Evolutionary conservation across 2,888 invertebrate genomes (phyloP).

Genomic region (Cephus sareptanus): DNA sequence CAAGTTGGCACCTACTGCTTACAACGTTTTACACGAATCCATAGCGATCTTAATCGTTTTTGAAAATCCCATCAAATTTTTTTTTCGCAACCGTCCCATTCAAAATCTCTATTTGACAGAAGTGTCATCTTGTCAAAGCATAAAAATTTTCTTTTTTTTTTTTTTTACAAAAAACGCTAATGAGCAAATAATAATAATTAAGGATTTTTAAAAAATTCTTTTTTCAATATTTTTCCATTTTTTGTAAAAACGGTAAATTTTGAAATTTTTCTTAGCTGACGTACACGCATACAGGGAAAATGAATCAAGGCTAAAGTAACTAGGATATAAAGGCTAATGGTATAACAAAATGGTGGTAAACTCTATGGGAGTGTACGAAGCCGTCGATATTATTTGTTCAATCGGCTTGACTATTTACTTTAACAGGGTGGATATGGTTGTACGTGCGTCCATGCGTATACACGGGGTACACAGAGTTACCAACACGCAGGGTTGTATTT

Average conservation of each 20-base stretch:
- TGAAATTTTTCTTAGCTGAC: too few relatives aligned
- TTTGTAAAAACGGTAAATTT: too few relatives aligned
- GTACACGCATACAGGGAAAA: too few relatives aligned
- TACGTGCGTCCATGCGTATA: not conserved
- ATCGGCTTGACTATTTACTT: not conserved
- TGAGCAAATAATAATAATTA: not conserved
- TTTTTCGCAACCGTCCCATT: not conserved
- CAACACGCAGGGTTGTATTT: conserved; percentile 8
- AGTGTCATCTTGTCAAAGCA: not conserved
- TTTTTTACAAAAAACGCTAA: not conserved
- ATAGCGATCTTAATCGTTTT: not conserved
- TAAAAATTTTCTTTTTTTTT: not conserved
- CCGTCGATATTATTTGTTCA: not conserved
- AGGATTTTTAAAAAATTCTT: too few relatives aligned
- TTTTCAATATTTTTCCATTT: too few relatives aligned
- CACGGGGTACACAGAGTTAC: not conserved
- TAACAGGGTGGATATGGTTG: not conserved
- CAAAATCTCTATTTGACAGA: not conserved
- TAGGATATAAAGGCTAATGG: not conserved
- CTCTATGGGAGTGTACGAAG: not conserved
- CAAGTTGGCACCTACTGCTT: not conserved
- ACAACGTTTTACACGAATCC: not conserved
- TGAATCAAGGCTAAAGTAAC: too few relatives aligned
- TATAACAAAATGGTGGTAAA: not conserved
- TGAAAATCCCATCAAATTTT: not conserved